Conservation (phyloP, 2,797 vertebrate species). For the Danio albolineatus region DNA sequence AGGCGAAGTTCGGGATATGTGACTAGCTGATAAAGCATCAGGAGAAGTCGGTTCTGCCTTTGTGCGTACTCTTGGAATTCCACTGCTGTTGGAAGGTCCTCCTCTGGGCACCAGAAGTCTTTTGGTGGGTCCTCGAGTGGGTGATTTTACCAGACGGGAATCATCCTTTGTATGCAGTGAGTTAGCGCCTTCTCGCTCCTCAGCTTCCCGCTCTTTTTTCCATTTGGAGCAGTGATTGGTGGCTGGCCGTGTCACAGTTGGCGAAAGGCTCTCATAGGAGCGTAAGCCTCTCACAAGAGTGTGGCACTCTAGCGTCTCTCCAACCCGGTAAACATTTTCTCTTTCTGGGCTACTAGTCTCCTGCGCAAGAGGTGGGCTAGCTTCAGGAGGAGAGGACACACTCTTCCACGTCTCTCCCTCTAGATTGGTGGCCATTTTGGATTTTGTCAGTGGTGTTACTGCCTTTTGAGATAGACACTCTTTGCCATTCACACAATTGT, state of each 20-base stretch:
- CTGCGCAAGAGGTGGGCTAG: constrained; percentile 65
- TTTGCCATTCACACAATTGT: constrained; percentile 23
- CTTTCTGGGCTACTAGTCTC: constrained; percentile 64
- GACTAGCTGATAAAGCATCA: constrained; percentile 55
- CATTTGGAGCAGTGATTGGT: constrained; percentile 85
- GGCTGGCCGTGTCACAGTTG: constrained; percentile 69
- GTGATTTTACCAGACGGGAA: constrained; percentile 64
- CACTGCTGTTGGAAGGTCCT: constrained; percentile 63
- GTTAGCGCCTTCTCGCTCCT: constrained; percentile 61
- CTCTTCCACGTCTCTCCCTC: constrained; percentile 64
- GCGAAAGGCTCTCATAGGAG: constrained; percentile 76
- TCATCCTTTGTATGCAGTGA: constrained; percentile 71
- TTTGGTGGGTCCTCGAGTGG: constrained; percentile 71
- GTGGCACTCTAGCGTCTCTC: constrained; percentile 82
- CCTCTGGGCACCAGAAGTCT: constrained; percentile 69
- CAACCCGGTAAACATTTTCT: constrained; percentile 69
- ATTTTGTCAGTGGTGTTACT: constrained; percentile 59
- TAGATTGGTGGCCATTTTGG: constrained; percentile 52
- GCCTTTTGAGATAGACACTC: constrained; percentile 58
- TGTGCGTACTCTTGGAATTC: constrained; percentile 70
- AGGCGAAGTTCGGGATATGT: constrained; percentile 58
- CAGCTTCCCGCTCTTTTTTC: constrained; percentile 80
- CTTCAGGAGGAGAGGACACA: constrained; percentile 66
- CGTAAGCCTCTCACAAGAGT: constrained; percentile 81
- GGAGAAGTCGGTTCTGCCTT: constrained; percentile 66